phyloP scores from a whole-genome alignment of 2,797 vertebrate species.

The Sebastolobus altivelis region DNA sequence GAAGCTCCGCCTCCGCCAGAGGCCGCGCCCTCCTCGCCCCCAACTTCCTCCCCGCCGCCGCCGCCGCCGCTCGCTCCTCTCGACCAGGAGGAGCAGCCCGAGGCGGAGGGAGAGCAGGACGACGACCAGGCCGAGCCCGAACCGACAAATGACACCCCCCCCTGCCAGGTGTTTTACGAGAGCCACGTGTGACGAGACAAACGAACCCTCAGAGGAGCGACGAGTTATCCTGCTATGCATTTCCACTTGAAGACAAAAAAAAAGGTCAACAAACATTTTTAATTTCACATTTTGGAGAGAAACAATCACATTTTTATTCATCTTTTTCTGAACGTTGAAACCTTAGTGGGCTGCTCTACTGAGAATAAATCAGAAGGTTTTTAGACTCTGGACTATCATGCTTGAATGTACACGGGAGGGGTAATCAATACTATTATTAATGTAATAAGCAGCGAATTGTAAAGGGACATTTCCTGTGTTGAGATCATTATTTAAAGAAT shows the following conservation, averaged over 20 bases:
- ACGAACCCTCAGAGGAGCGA: constrained; percentile 40
- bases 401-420: constrained; percentile 73
- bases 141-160: not conserved
- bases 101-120: not conserved
- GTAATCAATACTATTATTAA: constrained; percentile 27
- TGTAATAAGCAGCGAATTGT: constrained; percentile 66
- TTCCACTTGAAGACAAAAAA: constrained; percentile 51
- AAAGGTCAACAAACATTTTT: constrained; percentile 47
- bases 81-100: constrained; percentile 36
- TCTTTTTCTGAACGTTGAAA: constrained; percentile 19
- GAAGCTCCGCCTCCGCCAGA: constrained; percentile 80
- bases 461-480: constrained; percentile 48
- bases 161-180: constrained; percentile 91
- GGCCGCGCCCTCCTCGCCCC: constrained; percentile 65
- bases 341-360: constrained; percentile 16
- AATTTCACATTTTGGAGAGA: constrained; percentile 41
- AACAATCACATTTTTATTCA: constrained; percentile 54
- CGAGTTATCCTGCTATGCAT: constrained; percentile 88
- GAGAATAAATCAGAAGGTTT: constrained; percentile 27
- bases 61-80: constrained; percentile 19
- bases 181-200: constrained; percentile 92
- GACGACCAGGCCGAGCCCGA: constrained; percentile 46
- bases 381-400: constrained; percentile 53
- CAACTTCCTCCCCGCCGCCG: constrained; percentile 38
- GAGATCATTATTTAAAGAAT: constrained; percentile 45